Evolutionary conservation across 2,797 vertebrate genomes (phyloP).

Genomic region (Gambelia wislizenii): DNA sequence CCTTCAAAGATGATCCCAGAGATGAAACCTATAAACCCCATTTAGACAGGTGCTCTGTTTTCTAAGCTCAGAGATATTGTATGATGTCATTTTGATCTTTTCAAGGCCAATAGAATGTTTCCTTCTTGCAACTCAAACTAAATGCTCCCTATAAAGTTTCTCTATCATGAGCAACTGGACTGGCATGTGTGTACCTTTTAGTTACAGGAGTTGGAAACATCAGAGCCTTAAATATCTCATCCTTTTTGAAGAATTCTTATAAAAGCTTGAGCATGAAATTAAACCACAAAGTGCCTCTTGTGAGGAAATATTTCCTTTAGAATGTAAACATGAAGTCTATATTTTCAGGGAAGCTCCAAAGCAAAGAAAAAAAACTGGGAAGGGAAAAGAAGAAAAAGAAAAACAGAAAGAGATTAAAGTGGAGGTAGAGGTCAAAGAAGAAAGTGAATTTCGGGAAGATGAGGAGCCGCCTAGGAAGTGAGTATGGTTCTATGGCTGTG

Average conservation of each 20-base stretch:
- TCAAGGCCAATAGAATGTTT: background rate
- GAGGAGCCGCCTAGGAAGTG: conserved; percentile 94
- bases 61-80: background rate
- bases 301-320: background rate
- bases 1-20: conserved; percentile 94
- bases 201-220: background rate
- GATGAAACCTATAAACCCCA: conserved; percentile 96
- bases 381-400: conserved; percentile 87
- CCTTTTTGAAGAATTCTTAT: background rate
- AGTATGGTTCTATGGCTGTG: conserved; percentile 67
- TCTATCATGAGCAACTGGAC: background rate
- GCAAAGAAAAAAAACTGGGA: conserved; percentile 86
- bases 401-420: conserved; percentile 85
- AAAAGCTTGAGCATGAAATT: background rate
- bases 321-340: conserved; percentile 34
- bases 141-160: too few relatives aligned
- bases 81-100: background rate
- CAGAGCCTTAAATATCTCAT: background rate
- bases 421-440: conserved; percentile 91
- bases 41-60: conserved; percentile 83
- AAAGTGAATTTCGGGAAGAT: conserved; percentile 88
- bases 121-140: background rate
- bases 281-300: background rate
- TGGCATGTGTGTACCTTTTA: background rate
- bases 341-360: conserved; percentile 87